A percentile compares a stretch with the other conserved stretches of the same genome.
phyloP scores from a whole-genome alignment of 2,113 vertebrate genomes.

The Zapus hudsonius region DNA sequence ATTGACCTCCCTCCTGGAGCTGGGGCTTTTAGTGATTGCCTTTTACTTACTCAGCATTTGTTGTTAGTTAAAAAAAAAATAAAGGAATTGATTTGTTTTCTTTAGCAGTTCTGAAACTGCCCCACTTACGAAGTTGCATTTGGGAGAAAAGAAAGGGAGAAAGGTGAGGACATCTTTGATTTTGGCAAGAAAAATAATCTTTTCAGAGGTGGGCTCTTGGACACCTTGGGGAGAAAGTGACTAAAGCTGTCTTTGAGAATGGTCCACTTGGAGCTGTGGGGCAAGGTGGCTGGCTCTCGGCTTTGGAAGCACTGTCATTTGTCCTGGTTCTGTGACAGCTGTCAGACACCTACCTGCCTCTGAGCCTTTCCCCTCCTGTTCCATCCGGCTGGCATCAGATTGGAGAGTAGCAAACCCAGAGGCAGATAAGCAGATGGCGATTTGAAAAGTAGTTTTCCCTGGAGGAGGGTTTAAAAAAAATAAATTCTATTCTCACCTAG shows the following conservation, averaged over 20 bases:
- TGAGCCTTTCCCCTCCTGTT: slow-evolving; percentile 68
- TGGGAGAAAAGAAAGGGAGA: slow-evolving; percentile 25
- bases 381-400: not conserved
- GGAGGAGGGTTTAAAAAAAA: not conserved
- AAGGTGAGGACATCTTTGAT: slow-evolving; percentile 6
- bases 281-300: not conserved
- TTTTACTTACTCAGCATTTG: slow-evolving; percentile 75
- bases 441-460: slow-evolving; percentile 49
- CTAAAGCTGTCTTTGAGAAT: not conserved
- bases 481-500: not conserved
- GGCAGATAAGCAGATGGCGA: slow-evolving; percentile 49
- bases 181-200: slow-evolving; percentile 48
- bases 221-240: not conserved
- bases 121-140: slow-evolving; percentile 40
- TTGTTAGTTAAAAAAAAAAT: slow-evolving; percentile 64
- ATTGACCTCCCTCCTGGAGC: slow-evolving; percentile 53
- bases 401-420: not conserved
- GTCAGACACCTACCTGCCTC: slow-evolving; percentile 66
- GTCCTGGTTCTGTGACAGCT: slow-evolving; percentile 52
- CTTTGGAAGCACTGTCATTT: slow-evolving; percentile 50
- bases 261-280: not conserved
- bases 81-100: slow-evolving; percentile 72
- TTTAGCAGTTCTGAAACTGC: slow-evolving; percentile 55
- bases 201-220: not conserved
- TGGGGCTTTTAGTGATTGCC: slow-evolving; percentile 57